phyloP scores from a whole-genome alignment of 2,797 vertebrate genomes.

The Helarctos malayanus region DNA sequence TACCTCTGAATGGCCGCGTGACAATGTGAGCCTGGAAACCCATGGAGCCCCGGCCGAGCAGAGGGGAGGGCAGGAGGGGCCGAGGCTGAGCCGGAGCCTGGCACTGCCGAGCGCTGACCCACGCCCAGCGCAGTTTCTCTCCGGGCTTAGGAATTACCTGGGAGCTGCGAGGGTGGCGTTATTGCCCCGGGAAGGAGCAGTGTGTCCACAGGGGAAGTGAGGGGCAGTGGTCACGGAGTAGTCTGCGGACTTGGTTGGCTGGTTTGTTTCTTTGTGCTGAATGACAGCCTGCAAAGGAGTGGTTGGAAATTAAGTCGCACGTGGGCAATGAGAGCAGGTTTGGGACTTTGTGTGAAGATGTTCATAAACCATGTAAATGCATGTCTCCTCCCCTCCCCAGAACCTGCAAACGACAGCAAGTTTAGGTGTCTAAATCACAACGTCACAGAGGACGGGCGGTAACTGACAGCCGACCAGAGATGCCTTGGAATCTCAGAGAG shows the following conservation, averaged over 20 bases:
- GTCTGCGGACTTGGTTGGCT: not conserved
- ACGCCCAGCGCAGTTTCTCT: not conserved
- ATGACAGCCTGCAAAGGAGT: not conserved
- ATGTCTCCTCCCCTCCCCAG: not conserved
- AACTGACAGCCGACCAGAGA: not conserved
- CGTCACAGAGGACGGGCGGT: not conserved
- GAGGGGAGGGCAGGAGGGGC: not conserved
- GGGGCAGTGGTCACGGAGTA: rapidly evolving
- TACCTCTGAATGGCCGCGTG: not conserved
- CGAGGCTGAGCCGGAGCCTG: not conserved
- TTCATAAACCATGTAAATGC: not conserved
- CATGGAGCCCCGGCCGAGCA: not conserved
- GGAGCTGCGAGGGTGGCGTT: rapidly evolving
- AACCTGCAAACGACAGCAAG: not conserved
- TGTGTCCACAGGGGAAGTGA: too few relatives aligned
- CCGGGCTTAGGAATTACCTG: not conserved
- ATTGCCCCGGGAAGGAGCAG: not conserved
- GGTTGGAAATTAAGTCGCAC: not conserved
- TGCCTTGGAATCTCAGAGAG: not conserved
- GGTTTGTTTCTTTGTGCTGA: not conserved
- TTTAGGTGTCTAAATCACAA: not conserved
- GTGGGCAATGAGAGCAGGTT: not conserved
- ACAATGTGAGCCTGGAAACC: not conserved
- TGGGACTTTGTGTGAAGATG: not conserved
- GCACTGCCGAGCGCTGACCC: not conserved